These are phyloP conservation scores for Eupithecia centaureata DNA, from an alignment of 2,888 invertebrate genomes.

Conservation along the genomic window DNA sequence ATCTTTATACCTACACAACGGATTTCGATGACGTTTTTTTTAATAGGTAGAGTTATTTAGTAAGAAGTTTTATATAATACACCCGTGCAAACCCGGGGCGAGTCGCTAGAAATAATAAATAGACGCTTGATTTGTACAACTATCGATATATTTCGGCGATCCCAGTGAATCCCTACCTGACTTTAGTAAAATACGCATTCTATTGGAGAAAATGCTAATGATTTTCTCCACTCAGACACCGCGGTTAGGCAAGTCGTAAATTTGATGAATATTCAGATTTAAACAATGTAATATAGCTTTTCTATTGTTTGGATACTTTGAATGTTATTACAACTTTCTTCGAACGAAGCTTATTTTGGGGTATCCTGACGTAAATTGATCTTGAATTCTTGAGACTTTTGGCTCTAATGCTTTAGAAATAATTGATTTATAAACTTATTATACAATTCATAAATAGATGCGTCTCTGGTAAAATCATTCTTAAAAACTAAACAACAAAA, in stretches of 20 bases:
- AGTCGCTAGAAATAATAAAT: too few species aligned
- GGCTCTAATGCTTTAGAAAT: not conserved
- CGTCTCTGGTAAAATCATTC: not conserved
- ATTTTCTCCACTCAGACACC: conserved; percentile 66
- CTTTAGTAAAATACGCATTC: conserved; percentile 61
- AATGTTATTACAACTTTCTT: conserved; percentile 40
- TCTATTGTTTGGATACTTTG: conserved; percentile 40
- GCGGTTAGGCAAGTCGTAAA: conserved; percentile 65
- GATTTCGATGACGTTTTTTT: too few species aligned
- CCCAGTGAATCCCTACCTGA: conserved; percentile 51
- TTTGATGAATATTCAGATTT: conserved; percentile 62
- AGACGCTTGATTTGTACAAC: not conserved
- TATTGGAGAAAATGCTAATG: conserved; percentile 79
- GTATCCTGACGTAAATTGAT: conserved; percentile 15
- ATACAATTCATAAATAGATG: not conserved
- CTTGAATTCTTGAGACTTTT: conserved; percentile 12
- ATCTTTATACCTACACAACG: too few species aligned
- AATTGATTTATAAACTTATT: not conserved
- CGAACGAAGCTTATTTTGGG: conserved; percentile 35
- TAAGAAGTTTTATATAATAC: too few species aligned
- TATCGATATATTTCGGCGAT: conserved; percentile 17
- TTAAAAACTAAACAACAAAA: not conserved
- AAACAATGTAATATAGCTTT: conserved; percentile 41
- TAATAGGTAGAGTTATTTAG: too few species aligned
- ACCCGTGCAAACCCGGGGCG: too few species aligned